Evolutionary conservation across 2,113 vertebrate species (phyloP), one percentile per base, ranked within the genome.

Genomic region (Trachemys scripta): DNA sequence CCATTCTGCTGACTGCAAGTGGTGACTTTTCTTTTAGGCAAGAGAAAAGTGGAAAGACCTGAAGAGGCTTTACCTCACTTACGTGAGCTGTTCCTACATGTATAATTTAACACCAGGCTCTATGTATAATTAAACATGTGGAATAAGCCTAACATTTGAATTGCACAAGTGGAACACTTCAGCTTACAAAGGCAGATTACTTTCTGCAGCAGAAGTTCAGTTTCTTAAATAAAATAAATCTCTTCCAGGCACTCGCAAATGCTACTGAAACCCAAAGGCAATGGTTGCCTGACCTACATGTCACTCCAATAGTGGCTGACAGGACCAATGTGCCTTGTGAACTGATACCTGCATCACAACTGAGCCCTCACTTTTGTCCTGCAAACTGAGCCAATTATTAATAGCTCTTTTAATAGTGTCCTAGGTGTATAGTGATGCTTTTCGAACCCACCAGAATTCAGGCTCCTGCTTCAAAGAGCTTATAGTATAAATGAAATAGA

Each of bases 121-220:
- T 96, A 97, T 98, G 82, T 96, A 97, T 98, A 97, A 98, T 97
- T 97, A 96, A 97, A 89, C 1, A 5, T 90, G 90, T 95, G 97
- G 94, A 97, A 96, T 97, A 97, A 97, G 97, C 93, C 95, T 94
- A 84, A 31, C 90, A 88, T 96, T 97, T 96, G 91, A 95, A 95
- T 98, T 97, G 96, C 95, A 96, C 97, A 96, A 94, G 95, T 95
- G 94, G 93, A 97, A 31, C 83, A 86, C 88, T 92, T 93, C 87
- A 94, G 29, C 91, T 94, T 96, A 56, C 54, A 88, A 79, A 94
- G 93, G 65, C 17, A 49, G 75, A 89, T 0, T 87, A 92, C 92
- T 92, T 91, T 69, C 82, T 86, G 90, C 42, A 89, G 92, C 84
- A 1, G 87, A 96, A 94, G 87, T 0, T 14, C 57, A 25, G 3